phyloP scores from a whole-genome alignment of 2,113 vertebrate genomes.

The Murina feae region DNA sequence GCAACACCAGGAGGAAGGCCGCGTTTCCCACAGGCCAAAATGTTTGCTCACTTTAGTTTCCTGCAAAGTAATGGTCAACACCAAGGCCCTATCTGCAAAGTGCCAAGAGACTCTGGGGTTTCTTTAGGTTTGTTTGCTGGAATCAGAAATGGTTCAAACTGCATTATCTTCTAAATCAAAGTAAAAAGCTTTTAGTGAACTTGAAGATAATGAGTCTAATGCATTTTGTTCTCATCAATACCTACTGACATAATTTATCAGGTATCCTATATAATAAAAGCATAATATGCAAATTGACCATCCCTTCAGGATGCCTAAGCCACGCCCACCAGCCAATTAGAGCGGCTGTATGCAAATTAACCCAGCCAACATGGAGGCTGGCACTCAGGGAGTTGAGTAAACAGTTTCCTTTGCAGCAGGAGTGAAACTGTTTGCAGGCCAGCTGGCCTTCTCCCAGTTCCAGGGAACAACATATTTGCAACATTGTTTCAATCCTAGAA shows the following conservation, averaged over 20 bases:
- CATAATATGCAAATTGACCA: too few relatives aligned
- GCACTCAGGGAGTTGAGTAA: too few relatives aligned
- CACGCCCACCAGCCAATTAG: too few relatives aligned
- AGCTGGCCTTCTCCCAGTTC: too few relatives aligned
- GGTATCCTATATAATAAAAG: too few relatives aligned
- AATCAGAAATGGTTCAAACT: conserved; percentile 12
- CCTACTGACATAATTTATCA: neutral
- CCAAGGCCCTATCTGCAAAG: neutral
- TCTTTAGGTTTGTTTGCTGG: neutral
- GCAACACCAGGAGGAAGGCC: neutral
- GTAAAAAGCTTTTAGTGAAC: neutral
- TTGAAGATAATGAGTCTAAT: neutral
- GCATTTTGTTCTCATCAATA: conserved; percentile 8
- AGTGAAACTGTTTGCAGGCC: too few relatives aligned
- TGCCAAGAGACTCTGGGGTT: neutral
- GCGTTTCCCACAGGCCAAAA: neutral
- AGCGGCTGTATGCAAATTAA: too few relatives aligned
- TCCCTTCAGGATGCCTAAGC: too few relatives aligned
- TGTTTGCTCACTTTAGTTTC: neutral
- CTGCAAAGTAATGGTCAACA: neutral
- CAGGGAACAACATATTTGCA: too few relatives aligned
- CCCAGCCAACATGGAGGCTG: too few relatives aligned
- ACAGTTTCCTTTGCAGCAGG: too few relatives aligned
- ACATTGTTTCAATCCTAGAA: too few relatives aligned
- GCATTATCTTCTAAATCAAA: conserved; percentile 24